Base-by-base conservation (phyloP, 1,140 invertebrate genomes). In the Pseudobourletiella spinata region DNA sequence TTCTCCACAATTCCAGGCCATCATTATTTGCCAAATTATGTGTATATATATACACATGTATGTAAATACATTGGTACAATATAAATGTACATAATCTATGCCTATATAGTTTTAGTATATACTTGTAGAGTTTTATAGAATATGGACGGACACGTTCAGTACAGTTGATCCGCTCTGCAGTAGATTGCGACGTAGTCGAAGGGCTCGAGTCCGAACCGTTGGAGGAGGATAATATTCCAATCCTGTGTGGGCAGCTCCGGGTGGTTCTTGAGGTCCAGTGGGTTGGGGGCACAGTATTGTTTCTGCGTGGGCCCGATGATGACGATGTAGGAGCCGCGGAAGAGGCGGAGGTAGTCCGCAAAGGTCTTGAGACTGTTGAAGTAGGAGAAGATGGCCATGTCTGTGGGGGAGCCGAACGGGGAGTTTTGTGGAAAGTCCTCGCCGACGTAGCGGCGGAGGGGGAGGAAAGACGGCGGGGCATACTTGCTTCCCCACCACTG, bases 331-430 rank as follows among this genome's bases (percentile, higher is more conserved):
- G 75, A 75, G 1, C 86, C 86, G 2, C 72, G 70, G 71, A 80
- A 87, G 48, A 77, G 67, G 29, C 75, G 71, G n/a, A 87, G 71
- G 70, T 88, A 88, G 8, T 83, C 73, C 4, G 74, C 60, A 73
- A 88, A 88, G 18, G 84, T 84, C 4, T 57, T 32, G 1, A 79
- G 78, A 64, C 86, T 82, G 66, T 87, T 88, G 69, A 88, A 88
- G 70, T 88, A 88, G 69, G 85, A 88, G 71, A 88, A 88, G 25
- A 88, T 68, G 18, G 73, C 73, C 35, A 68, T 51, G 24, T 61
- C 58, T 18, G 61, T 29, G 16, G 32, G 35, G 11, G 52, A 25
- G 44, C 62, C 66, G 25, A 67, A 67, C 29, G 66, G 44, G 16
- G 58, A 57, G 42, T 64, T 58, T 8, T 28, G 42, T 22, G 62